Base-by-base conservation (phyloP, 2,113 vertebrate genomes). In the Heterochromis multidens region DNA sequence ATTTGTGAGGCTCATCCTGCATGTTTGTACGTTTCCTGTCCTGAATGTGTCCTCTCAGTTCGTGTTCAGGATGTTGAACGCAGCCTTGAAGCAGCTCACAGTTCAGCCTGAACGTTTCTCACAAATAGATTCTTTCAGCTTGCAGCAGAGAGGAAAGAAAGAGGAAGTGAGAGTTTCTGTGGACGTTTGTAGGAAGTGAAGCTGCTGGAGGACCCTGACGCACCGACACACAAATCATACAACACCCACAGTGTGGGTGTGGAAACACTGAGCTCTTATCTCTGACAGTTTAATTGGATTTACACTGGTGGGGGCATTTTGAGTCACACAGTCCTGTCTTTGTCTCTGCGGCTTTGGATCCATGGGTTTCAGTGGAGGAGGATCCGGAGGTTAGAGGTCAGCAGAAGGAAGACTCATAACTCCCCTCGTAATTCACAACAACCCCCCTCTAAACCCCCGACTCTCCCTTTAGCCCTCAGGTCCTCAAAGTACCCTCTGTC, bases 361-460 rank as follows among this genome's bases (percentile, higher is more conserved):
- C 8, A 0, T 57, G 86, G 63, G 49, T 87, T 23, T 84, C 87
- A 87, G 79, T 61, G 84, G 63, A 74, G 59, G 35, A 83, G 80
- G 83, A 59, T 88, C 72, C 60, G 25, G 35, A 80, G 88, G 91
- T 88, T 77, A 57, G 31, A 90, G 91, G 86, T 87, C 84, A 87
- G 29, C 88, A 92, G 79, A 77, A 85, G 91, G 88, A 88, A 76
- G 46, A 84, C 72, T 84, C 86, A 87, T 88, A 84, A 83, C 70
- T 21, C 80, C 35, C 80, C 67, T 57, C 74, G 19, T 56, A 54
- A 77, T 46, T 56, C 72, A 56, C 72, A 33, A 56, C 49, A 56
- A n/a, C 46, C 72, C 52, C 72, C 31, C 49, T 31, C 27, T 52
- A 19, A 77, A 31, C 72, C 72, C 70, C 2, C 7, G 11, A n/a